Evolutionary conservation across 2,888 invertebrate genomes (phyloP).

Genomic region (Diloba caeruleocephala): DNA sequence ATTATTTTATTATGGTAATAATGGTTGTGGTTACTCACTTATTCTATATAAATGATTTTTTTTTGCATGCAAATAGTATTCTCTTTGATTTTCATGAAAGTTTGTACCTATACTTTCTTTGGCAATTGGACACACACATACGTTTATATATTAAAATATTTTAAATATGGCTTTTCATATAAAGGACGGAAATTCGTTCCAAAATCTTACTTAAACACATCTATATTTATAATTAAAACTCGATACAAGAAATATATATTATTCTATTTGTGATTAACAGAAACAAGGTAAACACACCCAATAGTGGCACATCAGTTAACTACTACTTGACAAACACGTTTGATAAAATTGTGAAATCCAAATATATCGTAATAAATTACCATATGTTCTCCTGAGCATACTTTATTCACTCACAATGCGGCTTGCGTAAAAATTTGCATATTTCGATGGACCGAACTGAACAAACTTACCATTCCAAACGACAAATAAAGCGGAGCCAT

Average conservation of each 20-base stretch:
- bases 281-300: conserved; percentile 38
- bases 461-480: conserved; percentile 36
- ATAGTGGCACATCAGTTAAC: conserved; percentile 48
- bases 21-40: conserved; percentile 47
- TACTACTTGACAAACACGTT: conserved; percentile 30
- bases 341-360: conserved; percentile 44
- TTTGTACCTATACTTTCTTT: conserved; percentile 84
- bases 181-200: conserved; percentile 72
- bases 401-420: conserved; percentile 44
- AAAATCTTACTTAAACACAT: conserved; percentile 47
- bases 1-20: conserved; percentile 50
- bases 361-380: conserved; percentile 46
- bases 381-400: conserved; percentile 51
- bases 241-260: conserved; percentile 37
- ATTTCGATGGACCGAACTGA: conserved; percentile 54
- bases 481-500: conserved; percentile 45
- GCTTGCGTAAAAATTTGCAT: conserved; percentile 61
- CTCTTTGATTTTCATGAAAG: conserved; percentile 61
- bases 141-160: conserved; percentile 53
- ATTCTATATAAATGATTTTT: conserved; percentile 52
- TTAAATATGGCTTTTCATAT: conserved; percentile 67
- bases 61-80: conserved; percentile 77
- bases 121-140: conserved; percentile 74
- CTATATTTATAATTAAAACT: conserved; percentile 33
- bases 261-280: conserved; percentile 51